Evolutionary conservation across 2,888 invertebrate genomes (phyloP).

Genomic region (Cephus pulcher): DNA sequence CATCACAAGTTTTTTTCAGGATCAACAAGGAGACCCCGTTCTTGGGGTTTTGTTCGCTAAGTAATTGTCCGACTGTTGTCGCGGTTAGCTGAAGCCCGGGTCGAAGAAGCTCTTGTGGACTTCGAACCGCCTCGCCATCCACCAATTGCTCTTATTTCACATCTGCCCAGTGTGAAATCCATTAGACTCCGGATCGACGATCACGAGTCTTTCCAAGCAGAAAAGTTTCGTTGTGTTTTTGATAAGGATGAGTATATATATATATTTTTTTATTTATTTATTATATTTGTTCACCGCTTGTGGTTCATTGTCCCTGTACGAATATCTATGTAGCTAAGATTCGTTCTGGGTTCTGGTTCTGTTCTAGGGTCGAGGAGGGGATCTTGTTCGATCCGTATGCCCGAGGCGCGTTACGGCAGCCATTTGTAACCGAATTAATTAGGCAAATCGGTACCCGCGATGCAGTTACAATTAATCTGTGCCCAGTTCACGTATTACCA

Average conservation of each 20-base stretch:
- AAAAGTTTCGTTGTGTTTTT: too few species aligned
- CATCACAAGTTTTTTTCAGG: neutral
- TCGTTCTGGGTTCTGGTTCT: too few species aligned
- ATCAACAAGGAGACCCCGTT: conserved; percentile 8
- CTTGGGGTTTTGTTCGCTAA: conserved; percentile 44
- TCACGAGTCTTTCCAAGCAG: too few species aligned
- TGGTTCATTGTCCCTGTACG: too few species aligned
- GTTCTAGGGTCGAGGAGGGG: too few species aligned
- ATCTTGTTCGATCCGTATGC: neutral
- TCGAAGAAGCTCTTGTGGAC: conserved; percentile 10
- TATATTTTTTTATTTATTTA: too few species aligned
- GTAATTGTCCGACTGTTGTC: conserved; percentile 42
- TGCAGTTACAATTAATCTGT: conserved; percentile 65
- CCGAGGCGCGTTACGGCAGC: conserved; percentile 19
- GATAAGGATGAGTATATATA: too few species aligned
- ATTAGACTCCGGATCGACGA: conserved; percentile 30
- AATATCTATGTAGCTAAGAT: too few species aligned
- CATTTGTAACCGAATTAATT: conserved; percentile 66
- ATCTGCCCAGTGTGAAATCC: conserved; percentile 46
- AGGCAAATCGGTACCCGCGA: conserved; percentile 62
- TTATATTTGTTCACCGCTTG: too few species aligned
- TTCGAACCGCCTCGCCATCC: conserved; percentile 29
- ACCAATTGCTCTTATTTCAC: conserved; percentile 2
- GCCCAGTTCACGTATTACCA: conserved; percentile 43
- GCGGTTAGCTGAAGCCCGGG: conserved; percentile 24